phyloP scores from a whole-genome alignment of 2,113 vertebrate species.

The Plecotus auritus region DNA sequence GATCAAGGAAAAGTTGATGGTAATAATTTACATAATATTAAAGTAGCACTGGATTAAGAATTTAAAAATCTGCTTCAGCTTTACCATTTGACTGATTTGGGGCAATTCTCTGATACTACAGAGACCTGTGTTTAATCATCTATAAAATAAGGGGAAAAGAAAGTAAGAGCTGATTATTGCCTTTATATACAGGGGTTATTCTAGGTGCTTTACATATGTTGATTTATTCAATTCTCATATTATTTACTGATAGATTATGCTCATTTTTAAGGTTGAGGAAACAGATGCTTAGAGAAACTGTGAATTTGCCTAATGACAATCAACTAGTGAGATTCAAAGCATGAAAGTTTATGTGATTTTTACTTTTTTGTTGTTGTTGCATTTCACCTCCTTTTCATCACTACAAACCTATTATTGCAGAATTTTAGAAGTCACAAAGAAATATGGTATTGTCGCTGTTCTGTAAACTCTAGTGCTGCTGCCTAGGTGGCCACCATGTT shows the following conservation, averaged over 20 bases:
- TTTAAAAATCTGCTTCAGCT: neutral
- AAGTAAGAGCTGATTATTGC: neutral
- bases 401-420: neutral
- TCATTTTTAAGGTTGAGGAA: constrained; percentile 15
- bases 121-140: neutral
- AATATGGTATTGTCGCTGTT: neutral
- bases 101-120: neutral
- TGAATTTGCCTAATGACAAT: neutral
- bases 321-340: neutral
- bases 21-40: neutral
- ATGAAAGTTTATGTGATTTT: neutral
- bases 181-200: neutral
- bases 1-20: neutral
- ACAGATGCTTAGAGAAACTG: neutral
- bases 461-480: neutral
- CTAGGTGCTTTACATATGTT: neutral
- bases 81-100: neutral
- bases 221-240: neutral
- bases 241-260: neutral
- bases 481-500: neutral
- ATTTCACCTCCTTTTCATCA: neutral
- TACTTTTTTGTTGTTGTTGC: neutral
- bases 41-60: neutral
- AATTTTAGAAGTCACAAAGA: neutral
- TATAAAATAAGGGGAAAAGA: neutral